Conservation (phyloP, 2,113 vertebrate genomes). For the Hemichromis elongatus region DNA sequence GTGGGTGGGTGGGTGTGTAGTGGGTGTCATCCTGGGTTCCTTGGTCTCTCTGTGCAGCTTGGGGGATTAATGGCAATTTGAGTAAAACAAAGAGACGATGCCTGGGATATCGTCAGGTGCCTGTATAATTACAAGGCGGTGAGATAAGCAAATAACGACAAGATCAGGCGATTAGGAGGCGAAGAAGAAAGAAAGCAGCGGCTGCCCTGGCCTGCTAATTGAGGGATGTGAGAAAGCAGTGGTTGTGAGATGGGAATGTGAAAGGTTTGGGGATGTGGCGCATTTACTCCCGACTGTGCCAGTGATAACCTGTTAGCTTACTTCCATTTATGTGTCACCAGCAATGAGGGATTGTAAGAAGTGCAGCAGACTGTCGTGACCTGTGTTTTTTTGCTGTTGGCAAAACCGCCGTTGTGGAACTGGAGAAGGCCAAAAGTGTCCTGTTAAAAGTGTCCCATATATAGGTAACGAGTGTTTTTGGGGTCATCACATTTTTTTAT, state of each 20-base stretch:
- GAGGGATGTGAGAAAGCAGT: conserved; percentile 20
- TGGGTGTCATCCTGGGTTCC: neutral
- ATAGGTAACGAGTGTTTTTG: neutral
- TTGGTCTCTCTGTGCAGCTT: neutral
- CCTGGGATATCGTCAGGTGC: conserved; percentile 48
- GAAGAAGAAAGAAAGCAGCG: neutral
- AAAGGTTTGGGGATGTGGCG: neutral
- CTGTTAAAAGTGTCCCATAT: neutral
- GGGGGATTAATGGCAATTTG: conserved; percentile 64
- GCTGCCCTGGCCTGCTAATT: conserved; percentile 34
- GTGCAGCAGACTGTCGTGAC: neutral
- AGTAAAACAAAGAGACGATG: conserved; percentile 58
- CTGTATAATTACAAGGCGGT: conserved; percentile 62
- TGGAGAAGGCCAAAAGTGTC: neutral
- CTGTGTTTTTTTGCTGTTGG: neutral
- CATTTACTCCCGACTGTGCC: neutral
- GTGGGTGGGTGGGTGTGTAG: neutral
- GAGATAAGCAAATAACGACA: conserved; percentile 56
- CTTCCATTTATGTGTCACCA: neutral
- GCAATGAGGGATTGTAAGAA: neutral
- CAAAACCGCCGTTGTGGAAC: neutral
- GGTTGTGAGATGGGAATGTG: neutral
- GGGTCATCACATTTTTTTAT: neutral
- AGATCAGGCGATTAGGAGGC: conserved; percentile 41
- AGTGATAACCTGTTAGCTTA: neutral